Conservation (phyloP, 2,888 invertebrate genomes). For the Lasiommata megera region DNA sequence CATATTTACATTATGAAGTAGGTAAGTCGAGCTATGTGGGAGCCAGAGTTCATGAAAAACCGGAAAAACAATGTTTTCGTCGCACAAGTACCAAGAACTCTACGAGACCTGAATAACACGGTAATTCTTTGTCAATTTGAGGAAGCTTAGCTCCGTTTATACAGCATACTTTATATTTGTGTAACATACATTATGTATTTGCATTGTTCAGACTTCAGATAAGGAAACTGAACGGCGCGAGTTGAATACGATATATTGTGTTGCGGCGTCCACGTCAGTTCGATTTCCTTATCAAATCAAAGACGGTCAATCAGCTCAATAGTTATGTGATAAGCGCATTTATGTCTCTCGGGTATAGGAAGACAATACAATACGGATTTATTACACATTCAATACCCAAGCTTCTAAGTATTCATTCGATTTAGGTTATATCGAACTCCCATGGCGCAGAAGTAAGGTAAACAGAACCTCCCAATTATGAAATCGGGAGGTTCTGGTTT, state of each 20-base stretch:
- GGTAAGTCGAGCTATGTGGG: too few relatives aligned
- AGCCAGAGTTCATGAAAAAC: slow-evolving; percentile 44
- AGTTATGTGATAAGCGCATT: background rate
- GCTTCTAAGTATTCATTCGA: too few relatives aligned
- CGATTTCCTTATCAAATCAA: slow-evolving; percentile 23
- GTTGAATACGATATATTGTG: slow-evolving; percentile 16
- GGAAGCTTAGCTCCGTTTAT: slow-evolving; percentile 24
- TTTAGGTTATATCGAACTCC: too few relatives aligned
- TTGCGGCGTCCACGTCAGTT: background rate
- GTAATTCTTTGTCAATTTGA: slow-evolving; percentile 31
- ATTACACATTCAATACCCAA: background rate
- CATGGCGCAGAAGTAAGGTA: too few relatives aligned
- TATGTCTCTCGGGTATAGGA: background rate
- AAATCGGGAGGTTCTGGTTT: too few relatives aligned
- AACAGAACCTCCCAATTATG: too few relatives aligned
- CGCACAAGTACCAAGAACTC: slow-evolving; percentile 57
- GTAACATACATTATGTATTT: slow-evolving; percentile 27
- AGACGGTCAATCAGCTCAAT: slow-evolving; percentile 10
- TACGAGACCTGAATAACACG: slow-evolving; percentile 52
- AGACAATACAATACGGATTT: background rate
- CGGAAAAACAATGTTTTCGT: slow-evolving; percentile 76
- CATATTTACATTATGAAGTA: too few relatives aligned
- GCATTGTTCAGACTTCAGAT: slow-evolving; percentile 19
- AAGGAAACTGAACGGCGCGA: slow-evolving; percentile 16
- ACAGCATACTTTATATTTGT: slow-evolving; percentile 22